Conservation (phyloP, 2,113 vertebrate genomes). For the Clarias gariepinus region DNA sequence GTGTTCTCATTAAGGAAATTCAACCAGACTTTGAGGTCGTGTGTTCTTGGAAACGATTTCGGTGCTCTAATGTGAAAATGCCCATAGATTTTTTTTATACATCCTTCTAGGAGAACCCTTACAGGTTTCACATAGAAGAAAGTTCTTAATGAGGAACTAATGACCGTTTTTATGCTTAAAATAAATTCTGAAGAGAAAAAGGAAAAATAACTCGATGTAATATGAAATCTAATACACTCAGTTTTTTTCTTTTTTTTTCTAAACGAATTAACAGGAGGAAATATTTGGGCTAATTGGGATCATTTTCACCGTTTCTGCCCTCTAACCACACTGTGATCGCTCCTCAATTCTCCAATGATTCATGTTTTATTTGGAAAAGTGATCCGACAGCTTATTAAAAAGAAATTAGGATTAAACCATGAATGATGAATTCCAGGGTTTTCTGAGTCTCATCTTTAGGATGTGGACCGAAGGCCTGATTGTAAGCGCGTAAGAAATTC, state of each 20-base stretch:
- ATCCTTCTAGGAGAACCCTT: not conserved
- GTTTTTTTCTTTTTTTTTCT: not conserved
- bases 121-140: not conserved
- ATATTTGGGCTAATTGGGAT: constrained; percentile 25
- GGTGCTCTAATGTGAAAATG: too few species aligned
- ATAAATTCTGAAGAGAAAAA: not conserved
- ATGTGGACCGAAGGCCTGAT: not conserved
- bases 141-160: not conserved
- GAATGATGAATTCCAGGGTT: not conserved
- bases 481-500: not conserved
- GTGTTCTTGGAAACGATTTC: too few species aligned
- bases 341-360: not conserved
- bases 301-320: constrained; percentile 18
- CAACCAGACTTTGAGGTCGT: too few species aligned
- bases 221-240: not conserved
- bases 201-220: not conserved
- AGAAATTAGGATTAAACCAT: not conserved
- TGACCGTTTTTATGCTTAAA: not conserved
- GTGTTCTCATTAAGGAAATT: too few species aligned
- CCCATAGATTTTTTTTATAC: not conserved
- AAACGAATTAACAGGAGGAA: constrained; percentile 9
- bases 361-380: not conserved
- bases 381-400: not conserved
- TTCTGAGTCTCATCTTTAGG: too few species aligned
- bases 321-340: not conserved